phyloP scores from a whole-genome alignment of 2,113 vertebrate genomes.

The Corythaeola cristata region DNA sequence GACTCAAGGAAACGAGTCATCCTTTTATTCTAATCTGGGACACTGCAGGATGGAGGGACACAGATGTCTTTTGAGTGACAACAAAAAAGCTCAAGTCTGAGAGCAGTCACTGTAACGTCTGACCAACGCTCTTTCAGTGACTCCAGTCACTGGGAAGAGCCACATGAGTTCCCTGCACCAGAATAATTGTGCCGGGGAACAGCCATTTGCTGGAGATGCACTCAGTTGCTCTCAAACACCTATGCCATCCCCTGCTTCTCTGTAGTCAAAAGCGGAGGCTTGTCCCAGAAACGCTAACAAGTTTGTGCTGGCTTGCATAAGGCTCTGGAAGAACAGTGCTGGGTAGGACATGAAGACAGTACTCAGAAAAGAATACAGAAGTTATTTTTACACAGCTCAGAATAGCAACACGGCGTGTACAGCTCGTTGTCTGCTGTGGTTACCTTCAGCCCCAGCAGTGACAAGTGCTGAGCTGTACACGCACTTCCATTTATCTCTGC shows the following conservation, averaged over 20 bases:
- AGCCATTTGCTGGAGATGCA: background rate
- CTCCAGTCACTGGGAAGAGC: constrained; percentile 6
- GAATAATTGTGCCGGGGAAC: background rate
- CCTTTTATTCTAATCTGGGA: background rate
- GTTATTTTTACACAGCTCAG: constrained; percentile 59
- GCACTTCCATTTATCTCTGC: background rate
- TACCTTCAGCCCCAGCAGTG: constrained; percentile 2
- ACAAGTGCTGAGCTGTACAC: background rate
- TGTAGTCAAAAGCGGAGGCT: background rate
- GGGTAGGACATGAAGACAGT: background rate
- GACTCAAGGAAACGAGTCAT: background rate
- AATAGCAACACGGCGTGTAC: background rate
- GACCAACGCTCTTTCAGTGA: background rate
- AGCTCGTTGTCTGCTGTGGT: background rate
- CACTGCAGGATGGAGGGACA: background rate
- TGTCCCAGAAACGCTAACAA: background rate
- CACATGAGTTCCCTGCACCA: background rate
- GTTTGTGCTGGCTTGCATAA: background rate
- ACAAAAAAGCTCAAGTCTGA: background rate
- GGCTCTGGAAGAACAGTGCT: background rate
- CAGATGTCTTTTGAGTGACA: background rate
- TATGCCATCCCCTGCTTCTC: background rate
- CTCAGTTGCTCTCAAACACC: constrained; percentile 26
- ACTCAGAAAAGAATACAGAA: background rate
- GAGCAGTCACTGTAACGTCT: background rate